These are phyloP conservation scores for Furcifer pardalis DNA, from an alignment of 2,797 vertebrate genomes.

Conservation along the genomic window DNA sequence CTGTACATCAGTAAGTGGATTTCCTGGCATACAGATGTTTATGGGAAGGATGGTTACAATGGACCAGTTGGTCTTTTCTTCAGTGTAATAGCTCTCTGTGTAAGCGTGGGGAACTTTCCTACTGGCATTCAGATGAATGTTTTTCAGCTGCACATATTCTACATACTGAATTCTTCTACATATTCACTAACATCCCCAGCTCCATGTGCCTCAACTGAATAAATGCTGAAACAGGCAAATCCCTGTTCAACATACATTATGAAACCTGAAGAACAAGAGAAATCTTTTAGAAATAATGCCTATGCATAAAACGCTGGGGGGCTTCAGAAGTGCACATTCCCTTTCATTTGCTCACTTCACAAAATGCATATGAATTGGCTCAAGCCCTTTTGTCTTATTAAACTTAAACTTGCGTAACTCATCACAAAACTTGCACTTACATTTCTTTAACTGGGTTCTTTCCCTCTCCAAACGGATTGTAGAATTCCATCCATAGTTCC, in stretches of 20 bases:
- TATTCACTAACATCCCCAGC: not conserved
- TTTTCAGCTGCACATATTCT: not conserved
- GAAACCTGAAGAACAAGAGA: not conserved
- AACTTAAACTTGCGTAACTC: constrained; percentile 21
- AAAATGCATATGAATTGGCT: not conserved
- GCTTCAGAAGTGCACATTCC: not conserved
- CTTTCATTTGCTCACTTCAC: not conserved
- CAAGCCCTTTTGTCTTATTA: constrained; percentile 19
- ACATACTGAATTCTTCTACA: too few relatives aligned
- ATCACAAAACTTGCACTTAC: not conserved
- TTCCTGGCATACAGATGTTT: not conserved
- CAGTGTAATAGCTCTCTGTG: not conserved
- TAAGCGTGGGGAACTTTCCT: not conserved
- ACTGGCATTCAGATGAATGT: not conserved
- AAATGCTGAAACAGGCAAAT: not conserved
- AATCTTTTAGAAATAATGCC: not conserved
- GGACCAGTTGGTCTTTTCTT: not conserved
- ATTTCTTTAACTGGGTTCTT: constrained; percentile 1
- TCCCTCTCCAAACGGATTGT: not conserved
- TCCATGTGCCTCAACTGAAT: not conserved
- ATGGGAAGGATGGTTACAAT: not conserved
- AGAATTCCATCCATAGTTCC: not conserved
- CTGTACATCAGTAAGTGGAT: not conserved
- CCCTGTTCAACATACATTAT: not conserved
- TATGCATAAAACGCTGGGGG: not conserved